Evolutionary conservation across 1,140 invertebrate species (phyloP), one percentile per base, ranked within the genome.

Genomic region (Platorchestia sp.): DNA sequence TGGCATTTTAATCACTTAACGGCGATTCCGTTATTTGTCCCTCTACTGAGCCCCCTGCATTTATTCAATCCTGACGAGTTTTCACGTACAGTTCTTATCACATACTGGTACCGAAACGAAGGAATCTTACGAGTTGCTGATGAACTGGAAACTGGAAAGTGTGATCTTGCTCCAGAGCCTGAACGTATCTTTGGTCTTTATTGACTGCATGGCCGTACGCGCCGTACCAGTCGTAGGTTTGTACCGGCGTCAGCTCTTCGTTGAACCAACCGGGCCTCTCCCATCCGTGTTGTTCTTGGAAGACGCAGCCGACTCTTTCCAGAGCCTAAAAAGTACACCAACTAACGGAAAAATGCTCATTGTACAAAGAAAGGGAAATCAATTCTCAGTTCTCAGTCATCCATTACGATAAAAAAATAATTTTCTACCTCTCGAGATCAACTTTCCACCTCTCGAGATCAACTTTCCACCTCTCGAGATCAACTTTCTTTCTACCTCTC

Each of bases 281-380:
- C 98, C 98, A 99, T 0, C 98, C 98, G 95, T 98, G 98, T 36
- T 98, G 97, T 96, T 98, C 98, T 97, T 99, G 98, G 98, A 98
- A 99, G n/a, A 99, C 98, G 16, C 98, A 99, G 5, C 98, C 98
- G 91, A 97, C 97, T 19, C 98, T 97, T 87, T 98, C 97, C 53
- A 99, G 97, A 96, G 98, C 97, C 97, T 98, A 97, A 44, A 97
- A 96, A 95, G 43, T 95, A 51, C 36, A 95, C 41, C 42, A 95
- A 10, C 3, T 42, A 6, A 89, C 45, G 14, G 47, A 47, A 41
- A 59, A 95, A 43, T 10, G 42, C 5, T 51, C 51, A 47, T 7
- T 42, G 5, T 95, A n/a, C 43, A 42, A 10, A 14, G 45, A 43
- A 93, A 45, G 43, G 44, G 41, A 41, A 91, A 86, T 41, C 27